These are phyloP conservation scores for Bungarus multicinctus DNA, from an alignment of 2,113 vertebrate species.

Conservation along the genomic window DNA sequence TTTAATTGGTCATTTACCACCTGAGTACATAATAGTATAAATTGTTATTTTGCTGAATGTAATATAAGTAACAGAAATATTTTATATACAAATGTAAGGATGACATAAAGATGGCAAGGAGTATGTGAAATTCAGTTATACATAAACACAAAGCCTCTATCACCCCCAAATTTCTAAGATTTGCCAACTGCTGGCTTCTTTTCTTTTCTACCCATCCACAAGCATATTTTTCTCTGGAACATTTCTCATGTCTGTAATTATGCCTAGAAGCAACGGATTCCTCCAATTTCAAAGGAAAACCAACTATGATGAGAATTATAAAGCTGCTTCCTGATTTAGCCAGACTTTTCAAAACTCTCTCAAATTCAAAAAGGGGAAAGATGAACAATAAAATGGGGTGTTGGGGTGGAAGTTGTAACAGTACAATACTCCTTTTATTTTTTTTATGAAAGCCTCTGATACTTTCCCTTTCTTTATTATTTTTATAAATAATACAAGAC, in stretches of 20 bases:
- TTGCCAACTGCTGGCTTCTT: background rate
- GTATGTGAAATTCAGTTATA: background rate
- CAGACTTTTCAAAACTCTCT: background rate
- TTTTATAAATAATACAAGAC: background rate
- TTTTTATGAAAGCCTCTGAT: background rate
- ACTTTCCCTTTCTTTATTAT: background rate
- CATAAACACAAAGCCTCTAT: background rate
- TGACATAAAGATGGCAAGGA: background rate
- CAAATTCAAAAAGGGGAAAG: background rate
- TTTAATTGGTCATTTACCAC: background rate
- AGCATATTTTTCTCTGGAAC: background rate
- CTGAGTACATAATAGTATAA: background rate
- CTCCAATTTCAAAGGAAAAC: background rate
- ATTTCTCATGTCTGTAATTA: background rate
- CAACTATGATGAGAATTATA: background rate
- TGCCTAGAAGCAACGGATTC: background rate
- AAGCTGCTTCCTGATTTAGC: background rate
- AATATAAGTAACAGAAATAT: background rate
- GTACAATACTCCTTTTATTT: background rate
- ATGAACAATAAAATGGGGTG: background rate
- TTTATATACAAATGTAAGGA: background rate
- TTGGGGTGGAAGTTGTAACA: background rate
- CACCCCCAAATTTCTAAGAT: background rate
- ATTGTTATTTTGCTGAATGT: background rate
- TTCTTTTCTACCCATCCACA: background rate